These are phyloP conservation scores for Myiothlypis coronata DNA, from an alignment of 2,797 vertebrate genomes.

Conservation along the genomic window DNA sequence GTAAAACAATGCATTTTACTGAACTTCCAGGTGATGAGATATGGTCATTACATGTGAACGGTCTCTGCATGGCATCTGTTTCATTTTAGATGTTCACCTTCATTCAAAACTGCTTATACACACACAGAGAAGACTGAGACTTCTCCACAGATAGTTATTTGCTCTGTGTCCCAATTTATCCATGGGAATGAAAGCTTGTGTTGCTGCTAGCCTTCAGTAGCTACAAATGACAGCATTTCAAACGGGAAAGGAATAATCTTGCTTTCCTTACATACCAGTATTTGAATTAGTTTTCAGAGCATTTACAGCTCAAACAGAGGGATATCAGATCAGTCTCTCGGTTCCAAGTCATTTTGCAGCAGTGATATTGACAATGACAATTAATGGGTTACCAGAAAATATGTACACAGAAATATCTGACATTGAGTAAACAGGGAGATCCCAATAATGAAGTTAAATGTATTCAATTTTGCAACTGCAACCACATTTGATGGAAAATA, in stretches of 20 bases:
- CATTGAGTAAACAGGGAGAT: neutral
- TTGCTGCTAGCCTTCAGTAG: neutral
- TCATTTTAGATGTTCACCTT: neutral
- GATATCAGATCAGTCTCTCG: neutral
- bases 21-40: neutral
- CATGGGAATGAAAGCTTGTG: neutral
- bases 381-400: neutral
- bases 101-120: neutral
- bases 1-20: neutral
- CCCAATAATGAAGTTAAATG: neutral
- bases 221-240: neutral
- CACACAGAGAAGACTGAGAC: neutral
- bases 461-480: neutral
- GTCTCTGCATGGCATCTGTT: neutral
- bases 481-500: neutral
- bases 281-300: neutral
- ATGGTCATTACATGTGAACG: neutral
- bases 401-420: neutral
- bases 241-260: neutral
- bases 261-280: neutral
- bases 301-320: neutral
- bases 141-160: neutral
- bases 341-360: neutral
- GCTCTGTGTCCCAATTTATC: neutral
- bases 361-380: neutral